These are phyloP conservation scores for Coboldia fuscipes DNA, from an alignment of 1,140 invertebrate species.

Conservation along the genomic window DNA sequence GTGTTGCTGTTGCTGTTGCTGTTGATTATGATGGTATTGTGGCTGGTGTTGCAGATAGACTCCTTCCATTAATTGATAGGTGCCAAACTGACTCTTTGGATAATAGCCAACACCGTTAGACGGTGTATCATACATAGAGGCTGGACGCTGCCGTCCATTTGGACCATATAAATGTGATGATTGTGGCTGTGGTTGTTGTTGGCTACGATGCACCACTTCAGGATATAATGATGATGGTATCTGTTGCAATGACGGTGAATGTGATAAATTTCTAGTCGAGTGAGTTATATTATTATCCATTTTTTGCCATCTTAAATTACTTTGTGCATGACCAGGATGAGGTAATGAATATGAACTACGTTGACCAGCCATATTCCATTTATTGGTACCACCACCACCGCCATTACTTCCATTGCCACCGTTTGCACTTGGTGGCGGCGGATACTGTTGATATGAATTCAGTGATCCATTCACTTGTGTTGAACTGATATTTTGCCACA, in stretches of 20 bases:
- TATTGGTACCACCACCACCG: neutral
- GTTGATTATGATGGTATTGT: no score
- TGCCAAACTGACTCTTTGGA: no score
- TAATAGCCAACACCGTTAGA: no score
- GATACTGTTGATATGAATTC: constrained; percentile 3
- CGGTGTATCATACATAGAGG: constrained; percentile 4
- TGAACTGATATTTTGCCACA: neutral
- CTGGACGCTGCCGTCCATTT: neutral
- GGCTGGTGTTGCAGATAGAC: no score
- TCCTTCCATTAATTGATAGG: neutral
- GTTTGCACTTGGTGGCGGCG: neutral
- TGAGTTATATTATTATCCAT: neutral
- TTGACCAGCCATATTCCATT: constrained; percentile 2
- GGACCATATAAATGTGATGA: neutral
- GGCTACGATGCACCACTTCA: neutral
- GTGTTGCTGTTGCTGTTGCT: neutral
- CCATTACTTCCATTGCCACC: neutral
- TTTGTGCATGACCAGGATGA: constrained; percentile 2
- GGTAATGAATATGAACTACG: constrained; percentile 3
- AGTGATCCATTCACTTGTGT: neutral
- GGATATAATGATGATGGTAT: neutral
- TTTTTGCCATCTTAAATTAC: constrained; percentile 3
- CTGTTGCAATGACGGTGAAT: neutral
- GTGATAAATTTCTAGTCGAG: neutral
- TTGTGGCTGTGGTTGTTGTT: neutral